Percentiles rank a stretch among this genome's conserved stretches.
These are phyloP conservation scores for Platysternon megacephalum DNA, from an alignment of 2,113 vertebrate species.

Conservation along the genomic window DNA sequence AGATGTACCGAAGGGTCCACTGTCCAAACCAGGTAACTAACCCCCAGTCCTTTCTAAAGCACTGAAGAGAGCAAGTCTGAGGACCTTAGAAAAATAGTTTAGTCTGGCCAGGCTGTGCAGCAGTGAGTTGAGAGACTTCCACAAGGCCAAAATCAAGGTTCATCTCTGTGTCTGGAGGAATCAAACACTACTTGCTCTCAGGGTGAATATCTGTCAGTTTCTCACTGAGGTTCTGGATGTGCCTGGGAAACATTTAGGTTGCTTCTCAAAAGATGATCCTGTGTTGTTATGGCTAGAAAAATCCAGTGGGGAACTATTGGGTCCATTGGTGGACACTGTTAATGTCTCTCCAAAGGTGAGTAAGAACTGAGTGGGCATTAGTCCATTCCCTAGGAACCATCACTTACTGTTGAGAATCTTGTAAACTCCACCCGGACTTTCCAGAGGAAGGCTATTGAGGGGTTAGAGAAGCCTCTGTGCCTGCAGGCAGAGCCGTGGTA, in stretches of 20 bases:
- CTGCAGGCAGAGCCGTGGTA: background rate
- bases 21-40: slow-evolving; percentile 93
- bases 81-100: background rate
- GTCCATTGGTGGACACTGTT: background rate
- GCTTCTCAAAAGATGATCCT: background rate
- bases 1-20: slow-evolving; percentile 90
- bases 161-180: background rate
- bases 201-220: background rate
- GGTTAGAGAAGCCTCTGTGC: background rate
- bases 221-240: background rate
- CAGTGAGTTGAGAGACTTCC: background rate
- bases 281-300: background rate
- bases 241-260: background rate
- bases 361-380: background rate
- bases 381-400: background rate
- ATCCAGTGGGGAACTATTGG: background rate
- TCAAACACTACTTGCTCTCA: background rate
- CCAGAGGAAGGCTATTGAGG: background rate
- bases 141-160: background rate
- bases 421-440: background rate
- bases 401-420: background rate
- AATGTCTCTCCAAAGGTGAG: background rate
- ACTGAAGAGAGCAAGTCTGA: background rate
- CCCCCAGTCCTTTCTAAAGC: background rate
- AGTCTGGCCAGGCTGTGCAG: background rate